Evolutionary conservation across 2,113 vertebrate species (phyloP), one percentile per base, ranked within the genome.

Genomic region (Pedetes capensis): DNA sequence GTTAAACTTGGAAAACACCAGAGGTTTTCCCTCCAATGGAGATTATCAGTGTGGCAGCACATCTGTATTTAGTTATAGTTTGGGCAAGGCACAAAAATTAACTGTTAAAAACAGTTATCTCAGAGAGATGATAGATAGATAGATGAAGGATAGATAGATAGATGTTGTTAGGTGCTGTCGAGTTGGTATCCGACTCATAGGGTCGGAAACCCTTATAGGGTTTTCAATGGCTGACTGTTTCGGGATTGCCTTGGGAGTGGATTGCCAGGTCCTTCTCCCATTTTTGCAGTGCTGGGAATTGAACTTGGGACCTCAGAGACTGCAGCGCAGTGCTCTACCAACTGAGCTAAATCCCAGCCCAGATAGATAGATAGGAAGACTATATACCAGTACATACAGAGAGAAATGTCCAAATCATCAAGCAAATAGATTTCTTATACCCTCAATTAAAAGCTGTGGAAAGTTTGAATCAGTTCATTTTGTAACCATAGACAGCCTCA

Each of bases 401-500:
- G 11, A 82, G 16, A 37, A 68, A 69, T 64, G 44, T 64, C 4
- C 6, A 86, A 75, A 89, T n/a, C 2, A 39, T n/a, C 14, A n/a
- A 8, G 16, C 69, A 72, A 79, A 59, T 49, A 75, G 44, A 95
- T 75, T 92, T 75, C 79, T 95, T 71, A 61, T 12, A 6, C 44
- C 83, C 92, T 11, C 42, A 69, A 37, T 92, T 89, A 84, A 85
- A 95, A 90, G 20, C 55, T 81, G 27, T 84, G 79, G 49, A 68
- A 81, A 89, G 49, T 81, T 71, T 68, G 34, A 81, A 59, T 64
- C 17, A 47, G 34, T 64, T 74, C 81, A 49, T 25, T 91, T 69
- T 42, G 14, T 80, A 76, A 89, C 76, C 91, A 95, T 92, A 90
- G 79, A 71, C 44, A 91, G 8, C 32, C 25, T 84, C 29, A 23